Base-by-base conservation (phyloP, 2,797 vertebrate species). In the Rhabdophis nuchalis region DNA sequence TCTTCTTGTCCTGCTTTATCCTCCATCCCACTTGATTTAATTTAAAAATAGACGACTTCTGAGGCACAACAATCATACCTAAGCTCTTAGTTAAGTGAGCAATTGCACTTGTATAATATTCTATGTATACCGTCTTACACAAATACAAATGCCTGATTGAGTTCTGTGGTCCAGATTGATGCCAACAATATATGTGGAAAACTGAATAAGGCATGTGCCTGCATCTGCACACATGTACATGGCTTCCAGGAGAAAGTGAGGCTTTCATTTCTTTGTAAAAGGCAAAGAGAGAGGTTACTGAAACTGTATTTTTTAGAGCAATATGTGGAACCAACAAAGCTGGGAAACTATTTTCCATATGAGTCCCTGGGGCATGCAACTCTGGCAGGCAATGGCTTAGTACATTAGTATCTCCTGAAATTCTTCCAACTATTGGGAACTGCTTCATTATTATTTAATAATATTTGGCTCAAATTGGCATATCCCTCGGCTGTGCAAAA, bases 351-450 rank as follows among this genome's bases (percentile, higher is more conserved):
- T 94, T 94, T 91, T 41, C 89, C 32, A 3, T 10, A 29, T 85
- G 4, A 20, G 5, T 87, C 13, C 32, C 0, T 0, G 0, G 4
- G 60, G 82, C 0, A 0, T 88, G 6, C 72, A 93, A 87, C 92
- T 91, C 61, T 9, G 0, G 61, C 16, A 12, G 82, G 68, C 88
- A 32, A 56, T 95, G 88, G 27, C 86, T 91, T 91, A 88, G 89
- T 92, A 0, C 85, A 89, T 87, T 91, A 94, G 58, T 54, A 58
- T 8, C 91, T 88, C 85, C 92, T 53, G 36, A 93, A 95, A 91
- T 93, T 90, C 36, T 58, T 90, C 85, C 92, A 36, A 27, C 91
- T 93, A 92, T 91, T 93, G 91, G 94, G 88, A 94, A 18, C 7
- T 87, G 54, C 29, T 36, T 95, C 32, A 1, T 93, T 94, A 88